Base-by-base conservation (phyloP, 2,113 vertebrate species). In the Tichodroma muraria region DNA sequence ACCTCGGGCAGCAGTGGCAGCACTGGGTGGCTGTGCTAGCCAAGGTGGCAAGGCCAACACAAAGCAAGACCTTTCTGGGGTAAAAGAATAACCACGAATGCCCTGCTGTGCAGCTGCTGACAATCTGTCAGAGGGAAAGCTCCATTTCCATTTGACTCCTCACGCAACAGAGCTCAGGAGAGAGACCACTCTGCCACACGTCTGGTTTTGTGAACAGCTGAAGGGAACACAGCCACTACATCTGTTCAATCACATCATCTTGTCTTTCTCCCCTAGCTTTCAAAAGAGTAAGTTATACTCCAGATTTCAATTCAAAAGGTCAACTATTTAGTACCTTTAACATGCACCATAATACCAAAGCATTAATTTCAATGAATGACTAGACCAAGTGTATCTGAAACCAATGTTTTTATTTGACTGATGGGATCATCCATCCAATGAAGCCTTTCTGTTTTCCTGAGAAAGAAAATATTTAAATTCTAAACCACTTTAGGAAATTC, bases 161-260 rank as follows among this genome's bases (percentile, higher is more conserved):
- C 12, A 24, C 1, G 1, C 2, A 65, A 71, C 9, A 76, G n/a
- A 71, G 40, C 24, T 22, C 33, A 38, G 53, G n/a, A 56, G 1
- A 63, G 45, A 63, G 10, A 49, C 33, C 6, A 6, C 28, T 16
- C 11, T 0, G 1, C 28, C 2, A 0, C 8, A 13, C 0, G 7
- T 9, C 30, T 25, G 15, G 7, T 9, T 76, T 21, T 45, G 63
- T 27, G 28, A 78, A 44, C n/a, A 3, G 38, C 54, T 40, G 22
- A 63, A 56, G 71, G 60, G 80, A 45, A 4, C 35, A 27, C 45
- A 89, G 64, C 21, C 50, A 35, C 19, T 35, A 19, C 20, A 44
- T 56, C 71, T 54, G 54, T 27, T 66, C n/a, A 76, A 76, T 17
- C 35, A 25, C 15, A 13, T 52, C 49, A 69, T 21, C 35, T 24